Conservation (phyloP, 1,140 invertebrate species). For the Eupristina koningsbergeri region DNA sequence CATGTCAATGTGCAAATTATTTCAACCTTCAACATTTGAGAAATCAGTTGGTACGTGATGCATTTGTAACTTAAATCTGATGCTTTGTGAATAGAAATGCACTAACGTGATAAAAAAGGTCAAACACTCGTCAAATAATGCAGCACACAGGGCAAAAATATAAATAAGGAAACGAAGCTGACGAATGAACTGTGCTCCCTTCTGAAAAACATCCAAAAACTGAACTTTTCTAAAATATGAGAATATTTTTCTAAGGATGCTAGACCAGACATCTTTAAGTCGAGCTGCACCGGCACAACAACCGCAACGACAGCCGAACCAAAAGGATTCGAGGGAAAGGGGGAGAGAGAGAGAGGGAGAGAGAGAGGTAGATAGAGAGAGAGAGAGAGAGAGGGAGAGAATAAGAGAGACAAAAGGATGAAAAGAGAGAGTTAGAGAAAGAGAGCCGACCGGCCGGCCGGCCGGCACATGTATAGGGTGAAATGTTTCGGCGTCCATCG, state of each 20-base stretch:
- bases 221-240: conserved; percentile 55
- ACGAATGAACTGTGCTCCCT: conserved; percentile 29
- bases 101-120: too few species aligned
- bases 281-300: conserved; percentile 38
- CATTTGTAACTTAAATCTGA: too few species aligned
- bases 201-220: not conserved
- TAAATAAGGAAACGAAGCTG: not conserved
- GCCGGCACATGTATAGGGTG: not conserved
- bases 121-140: too few species aligned
- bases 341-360: not conserved
- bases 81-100: too few species aligned
- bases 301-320: conserved; percentile 22
- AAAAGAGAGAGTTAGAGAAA: not conserved
- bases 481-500: conserved; percentile 24
- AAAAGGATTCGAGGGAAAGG: conserved; percentile 34
- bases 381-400: not conserved
- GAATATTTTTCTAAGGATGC: conserved; percentile 47
- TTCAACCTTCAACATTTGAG: too few species aligned
- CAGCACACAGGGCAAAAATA: too few species aligned
- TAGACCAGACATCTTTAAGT: conserved; percentile 43
- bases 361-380: not conserved
- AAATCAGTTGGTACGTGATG: too few species aligned
- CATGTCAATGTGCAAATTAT: too few species aligned
- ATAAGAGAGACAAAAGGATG: not conserved
- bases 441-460: not conserved